phyloP scores from a whole-genome alignment of 2,797 vertebrate genomes.

The Ispidina picta region DNA sequence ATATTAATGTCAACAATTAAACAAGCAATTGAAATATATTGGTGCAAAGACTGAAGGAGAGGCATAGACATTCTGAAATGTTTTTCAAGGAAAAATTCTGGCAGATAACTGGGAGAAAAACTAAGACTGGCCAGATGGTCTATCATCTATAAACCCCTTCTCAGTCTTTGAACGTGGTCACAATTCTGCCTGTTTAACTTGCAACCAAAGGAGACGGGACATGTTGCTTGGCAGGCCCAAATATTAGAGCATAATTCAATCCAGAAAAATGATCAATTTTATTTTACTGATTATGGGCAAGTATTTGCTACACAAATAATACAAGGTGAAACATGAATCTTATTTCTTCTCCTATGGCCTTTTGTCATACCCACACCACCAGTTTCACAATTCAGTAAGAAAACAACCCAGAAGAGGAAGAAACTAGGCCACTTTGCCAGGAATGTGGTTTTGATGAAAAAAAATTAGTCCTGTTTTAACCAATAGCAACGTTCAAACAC shows the following conservation, averaged over 20 bases:
- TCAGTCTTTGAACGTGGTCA: not conserved
- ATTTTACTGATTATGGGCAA: not conserved
- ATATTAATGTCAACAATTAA: not conserved
- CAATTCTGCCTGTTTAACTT: not conserved
- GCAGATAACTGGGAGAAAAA: not conserved
- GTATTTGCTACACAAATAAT: not conserved
- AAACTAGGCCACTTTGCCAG: not conserved
- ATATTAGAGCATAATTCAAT: not conserved
- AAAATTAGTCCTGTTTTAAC: not conserved
- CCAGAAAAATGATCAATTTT: not conserved
- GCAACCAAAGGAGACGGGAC: not conserved
- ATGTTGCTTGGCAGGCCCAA: not conserved
- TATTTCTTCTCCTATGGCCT: not conserved
- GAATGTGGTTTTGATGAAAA: slow-evolving; percentile 27
- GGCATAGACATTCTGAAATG: not conserved
- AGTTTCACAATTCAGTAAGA: not conserved
- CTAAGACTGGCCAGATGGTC: not conserved
- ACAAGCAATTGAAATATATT: not conserved
- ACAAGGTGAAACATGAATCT: not conserved
- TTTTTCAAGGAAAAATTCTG: not conserved
- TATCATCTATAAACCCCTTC: not conserved
- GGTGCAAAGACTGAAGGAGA: not conserved
- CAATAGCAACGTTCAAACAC: not conserved
- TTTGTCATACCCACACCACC: not conserved
- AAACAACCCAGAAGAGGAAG: not conserved